phyloP scores from a whole-genome alignment of 2,888 invertebrate genomes.

The Erpobdella octoculata region DNA sequence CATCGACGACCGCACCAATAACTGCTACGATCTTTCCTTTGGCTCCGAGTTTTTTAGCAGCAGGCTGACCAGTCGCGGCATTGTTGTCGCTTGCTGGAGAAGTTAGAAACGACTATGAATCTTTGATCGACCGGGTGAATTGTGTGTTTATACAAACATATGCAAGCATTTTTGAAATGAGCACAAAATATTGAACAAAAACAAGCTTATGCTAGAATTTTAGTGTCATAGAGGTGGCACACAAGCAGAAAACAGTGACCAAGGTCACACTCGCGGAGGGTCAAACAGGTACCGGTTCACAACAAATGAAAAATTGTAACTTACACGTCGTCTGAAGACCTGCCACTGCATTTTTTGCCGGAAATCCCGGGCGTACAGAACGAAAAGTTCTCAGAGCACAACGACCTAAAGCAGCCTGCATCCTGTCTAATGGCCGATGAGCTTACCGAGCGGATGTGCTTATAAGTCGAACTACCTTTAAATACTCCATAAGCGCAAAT shows the following conservation, averaged over 20 bases:
- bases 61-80: constrained; percentile 20
- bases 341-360: constrained; percentile 3
- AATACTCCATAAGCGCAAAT: constrained; percentile 10
- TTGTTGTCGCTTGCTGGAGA: constrained; percentile 18
- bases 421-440: constrained; percentile 16
- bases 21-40: constrained; percentile 69
- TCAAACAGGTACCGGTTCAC: neutral
- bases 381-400: constrained; percentile 25
- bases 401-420: constrained; percentile 25
- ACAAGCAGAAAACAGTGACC: neutral
- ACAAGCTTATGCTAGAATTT: too few species aligned
- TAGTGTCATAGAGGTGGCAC: neutral
- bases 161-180: too few species aligned
- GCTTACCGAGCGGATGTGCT: constrained; percentile 7
- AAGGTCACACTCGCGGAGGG: constrained; percentile 20
- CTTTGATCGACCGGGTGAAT: too few species aligned
- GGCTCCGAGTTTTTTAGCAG: constrained; percentile 32
- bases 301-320: neutral
- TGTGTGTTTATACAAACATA: neutral
- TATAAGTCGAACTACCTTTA: neutral
- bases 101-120: neutral
- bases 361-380: constrained; percentile 15
- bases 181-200: too few species aligned
- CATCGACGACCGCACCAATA: constrained; percentile 94
- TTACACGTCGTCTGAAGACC: constrained; percentile 20